Evolutionary conservation across 2,113 vertebrate genomes (phyloP).

Genomic region (Sardina pilchardus): DNA sequence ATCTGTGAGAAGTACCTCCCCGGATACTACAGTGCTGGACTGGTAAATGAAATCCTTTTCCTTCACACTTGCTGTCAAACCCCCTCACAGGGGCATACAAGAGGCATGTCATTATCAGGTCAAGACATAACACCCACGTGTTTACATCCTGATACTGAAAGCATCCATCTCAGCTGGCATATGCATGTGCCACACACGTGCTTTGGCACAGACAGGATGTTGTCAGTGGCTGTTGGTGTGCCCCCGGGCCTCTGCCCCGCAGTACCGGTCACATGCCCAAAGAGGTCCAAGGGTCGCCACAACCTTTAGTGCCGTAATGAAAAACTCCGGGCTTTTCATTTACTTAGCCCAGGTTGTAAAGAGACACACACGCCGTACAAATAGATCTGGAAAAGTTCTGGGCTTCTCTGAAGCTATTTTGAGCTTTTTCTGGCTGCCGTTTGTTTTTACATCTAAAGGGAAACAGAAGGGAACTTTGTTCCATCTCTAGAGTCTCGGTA

Average conservation of each 20-base stretch:
- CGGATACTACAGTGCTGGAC: slow-evolving; percentile 79
- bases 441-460: neutral
- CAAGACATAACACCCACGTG: neutral
- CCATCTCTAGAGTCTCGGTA: neutral
- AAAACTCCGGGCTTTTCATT: neutral
- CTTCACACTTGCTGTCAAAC: neutral
- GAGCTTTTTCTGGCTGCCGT: no score
- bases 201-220: neutral
- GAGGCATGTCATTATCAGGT: neutral
- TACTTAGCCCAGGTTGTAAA: neutral
- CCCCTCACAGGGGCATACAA: neutral
- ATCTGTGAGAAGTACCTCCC: slow-evolving; percentile 83
- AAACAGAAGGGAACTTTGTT: neutral
- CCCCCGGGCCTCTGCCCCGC: neutral
- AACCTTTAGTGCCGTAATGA: neutral
- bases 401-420: neutral
- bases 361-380: neutral
- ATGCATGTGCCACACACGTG: neutral
- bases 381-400: neutral
- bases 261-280: neutral
- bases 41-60: slow-evolving; percentile 63
- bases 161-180: neutral
- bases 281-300: neutral
- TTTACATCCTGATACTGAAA: neutral
- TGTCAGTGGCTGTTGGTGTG: neutral